Percentiles rank a stretch among this genome's conserved stretches.
Evolutionary conservation across 2,888 invertebrate genomes (phyloP).

Genomic region (Andrena praecox): DNA sequence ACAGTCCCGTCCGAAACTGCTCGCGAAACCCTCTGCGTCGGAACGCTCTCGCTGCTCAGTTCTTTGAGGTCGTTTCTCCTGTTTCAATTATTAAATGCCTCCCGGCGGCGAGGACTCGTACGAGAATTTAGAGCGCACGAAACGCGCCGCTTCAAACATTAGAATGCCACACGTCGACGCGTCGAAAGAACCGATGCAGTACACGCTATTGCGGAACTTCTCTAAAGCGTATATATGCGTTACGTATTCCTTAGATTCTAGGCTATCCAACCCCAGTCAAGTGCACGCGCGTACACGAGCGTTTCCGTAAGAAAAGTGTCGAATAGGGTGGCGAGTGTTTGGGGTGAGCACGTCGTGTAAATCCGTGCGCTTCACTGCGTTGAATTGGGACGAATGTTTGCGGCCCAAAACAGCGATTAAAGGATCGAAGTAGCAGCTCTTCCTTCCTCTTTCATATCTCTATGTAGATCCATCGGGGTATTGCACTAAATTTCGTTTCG

Average conservation of each 20-base stretch:
- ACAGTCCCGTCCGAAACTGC: background rate
- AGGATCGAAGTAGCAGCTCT: no score
- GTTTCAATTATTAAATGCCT: background rate
- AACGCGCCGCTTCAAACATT: conserved; percentile 40
- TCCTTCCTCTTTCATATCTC: no score
- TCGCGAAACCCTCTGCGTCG: background rate
- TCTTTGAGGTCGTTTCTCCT: conserved; percentile 11
- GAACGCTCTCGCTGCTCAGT: background rate
- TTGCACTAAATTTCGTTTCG: background rate
- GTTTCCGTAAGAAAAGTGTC: conserved; percentile 27
- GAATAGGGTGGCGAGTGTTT: conserved; percentile 18
- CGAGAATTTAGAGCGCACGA: conserved; percentile 5
- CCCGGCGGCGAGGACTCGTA: background rate
- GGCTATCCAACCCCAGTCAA: conserved; percentile 12
- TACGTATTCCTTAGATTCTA: conserved; percentile 47
- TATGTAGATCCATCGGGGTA: background rate
- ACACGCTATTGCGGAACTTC: conserved; percentile 41
- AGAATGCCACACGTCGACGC: conserved; percentile 26
- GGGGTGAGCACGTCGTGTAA: background rate
- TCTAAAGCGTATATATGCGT: conserved; percentile 54
- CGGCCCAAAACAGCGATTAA: background rate
- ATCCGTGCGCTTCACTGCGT: conserved; percentile 12
- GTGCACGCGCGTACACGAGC: conserved; percentile 3
- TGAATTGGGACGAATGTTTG: conserved; percentile 14
- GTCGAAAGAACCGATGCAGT: conserved; percentile 29